phyloP scores from a whole-genome alignment of 2,888 invertebrate genomes.

The Rhyacophila evoluta region DNA sequence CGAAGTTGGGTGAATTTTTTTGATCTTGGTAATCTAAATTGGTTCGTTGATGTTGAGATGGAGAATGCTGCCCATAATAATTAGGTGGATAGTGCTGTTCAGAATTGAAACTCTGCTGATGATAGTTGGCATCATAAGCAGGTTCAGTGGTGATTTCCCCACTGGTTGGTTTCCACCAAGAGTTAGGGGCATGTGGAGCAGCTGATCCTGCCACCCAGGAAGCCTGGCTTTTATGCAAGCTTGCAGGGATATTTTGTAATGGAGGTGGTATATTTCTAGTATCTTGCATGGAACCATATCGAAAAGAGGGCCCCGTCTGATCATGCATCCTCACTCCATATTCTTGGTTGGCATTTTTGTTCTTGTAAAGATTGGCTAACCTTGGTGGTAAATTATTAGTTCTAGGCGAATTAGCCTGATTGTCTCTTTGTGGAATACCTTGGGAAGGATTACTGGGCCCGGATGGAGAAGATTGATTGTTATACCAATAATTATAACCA shows the following conservation, averaged over 20 bases:
- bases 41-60: not conserved
- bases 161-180: slow-evolving; percentile 44
- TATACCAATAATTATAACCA: slow-evolving; percentile 40
- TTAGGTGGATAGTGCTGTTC: slow-evolving; percentile 28
- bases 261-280: not conserved
- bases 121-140: slow-evolving; percentile 30
- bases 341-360: slow-evolving; percentile 29
- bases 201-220: not conserved
- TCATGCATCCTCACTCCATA: slow-evolving; percentile 6
- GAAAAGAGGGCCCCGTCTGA: not conserved
- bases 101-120: slow-evolving; percentile 31
- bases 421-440: slow-evolving; percentile 1
- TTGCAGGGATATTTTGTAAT: slow-evolving; percentile 3
- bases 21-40: slow-evolving; percentile 26
- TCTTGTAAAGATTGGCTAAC: slow-evolving; percentile 45
- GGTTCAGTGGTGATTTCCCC: slow-evolving; percentile 34
- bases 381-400: slow-evolving; percentile 42
- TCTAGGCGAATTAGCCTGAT: slow-evolving; percentile 2
- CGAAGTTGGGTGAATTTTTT: not conserved
- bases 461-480: not conserved
- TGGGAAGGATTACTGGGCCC: slow-evolving; percentile 13
- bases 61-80: slow-evolving; percentile 5
- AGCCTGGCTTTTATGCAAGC: not conserved
- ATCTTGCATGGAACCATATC: slow-evolving; percentile 3
- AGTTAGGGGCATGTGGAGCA: slow-evolving; percentile 13